Conservation (phyloP, 2,888 invertebrate species). For the Metallyticus violacea region DNA sequence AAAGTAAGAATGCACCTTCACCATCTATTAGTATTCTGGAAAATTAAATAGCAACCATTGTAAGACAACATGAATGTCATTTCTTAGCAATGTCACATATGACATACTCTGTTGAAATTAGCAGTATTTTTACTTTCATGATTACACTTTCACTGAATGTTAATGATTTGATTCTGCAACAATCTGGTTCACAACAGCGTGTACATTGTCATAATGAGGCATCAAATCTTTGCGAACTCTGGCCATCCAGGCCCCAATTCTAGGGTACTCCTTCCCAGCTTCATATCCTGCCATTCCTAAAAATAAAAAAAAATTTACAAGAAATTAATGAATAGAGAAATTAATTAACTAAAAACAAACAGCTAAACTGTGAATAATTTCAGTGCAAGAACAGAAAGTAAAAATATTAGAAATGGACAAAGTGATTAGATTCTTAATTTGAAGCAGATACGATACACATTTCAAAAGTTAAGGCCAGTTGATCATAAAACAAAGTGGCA, state of each 20-base stretch:
- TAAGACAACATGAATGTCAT: too few species aligned
- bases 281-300: conserved; percentile 44
- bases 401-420: too few species aligned
- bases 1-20: too few species aligned
- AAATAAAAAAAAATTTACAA: conserved; percentile 21
- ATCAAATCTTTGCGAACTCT: conserved; percentile 41
- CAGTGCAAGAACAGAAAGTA: too few species aligned
- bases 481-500: too few species aligned
- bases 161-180: not conserved
- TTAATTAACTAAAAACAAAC: not conserved
- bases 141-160: too few species aligned
- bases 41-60: too few species aligned
- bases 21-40: too few species aligned
- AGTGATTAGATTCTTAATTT: too few species aligned
- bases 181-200: conserved; percentile 27
- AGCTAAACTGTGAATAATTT: not conserved
- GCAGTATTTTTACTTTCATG: too few species aligned
- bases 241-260: conserved; percentile 43
- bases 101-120: too few species aligned
- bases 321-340: not conserved
- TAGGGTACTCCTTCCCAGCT: conserved; percentile 40
- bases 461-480: not conserved
- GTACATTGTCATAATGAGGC: conserved; percentile 43
- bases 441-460: not conserved
- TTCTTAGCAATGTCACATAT: too few species aligned